Evolutionary conservation across 2,888 invertebrate species (phyloP).

Genomic region (Peribatodes rhomboidaria): DNA sequence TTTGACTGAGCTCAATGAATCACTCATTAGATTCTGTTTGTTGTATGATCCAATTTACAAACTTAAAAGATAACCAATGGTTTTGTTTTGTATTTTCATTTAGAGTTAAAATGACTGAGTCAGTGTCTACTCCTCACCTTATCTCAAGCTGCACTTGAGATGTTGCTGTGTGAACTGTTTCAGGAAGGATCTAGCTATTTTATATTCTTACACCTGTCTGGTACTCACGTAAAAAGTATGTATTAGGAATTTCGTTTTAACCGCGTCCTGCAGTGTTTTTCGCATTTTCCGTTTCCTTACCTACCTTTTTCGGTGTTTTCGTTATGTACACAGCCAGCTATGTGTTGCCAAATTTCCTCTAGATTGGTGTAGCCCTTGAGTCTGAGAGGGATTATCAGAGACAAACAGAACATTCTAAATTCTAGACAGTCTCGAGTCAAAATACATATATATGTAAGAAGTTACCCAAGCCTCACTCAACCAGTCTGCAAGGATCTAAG

Average conservation of each 20-base stretch:
- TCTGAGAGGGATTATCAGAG: no score
- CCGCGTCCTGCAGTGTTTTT: no score
- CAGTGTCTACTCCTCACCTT: conserved; percentile 14
- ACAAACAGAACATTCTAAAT: no score
- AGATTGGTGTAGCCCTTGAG: no score
- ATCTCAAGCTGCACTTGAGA: conserved; percentile 4
- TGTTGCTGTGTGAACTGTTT: background rate
- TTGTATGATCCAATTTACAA: conserved; percentile 36
- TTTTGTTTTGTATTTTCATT: conserved; percentile 42
- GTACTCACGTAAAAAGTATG: no score
- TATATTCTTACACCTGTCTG: background rate
- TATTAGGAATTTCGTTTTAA: no score
- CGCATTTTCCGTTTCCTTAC: no score
- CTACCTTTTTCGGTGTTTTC: no score
- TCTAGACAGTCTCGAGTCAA: no score
- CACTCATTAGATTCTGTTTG: conserved; percentile 35
- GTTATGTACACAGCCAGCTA: no score
- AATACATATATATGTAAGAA: background rate
- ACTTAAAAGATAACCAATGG: conserved; percentile 33
- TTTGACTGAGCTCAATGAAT: conserved; percentile 28
- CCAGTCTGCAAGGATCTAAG: conserved; percentile 14
- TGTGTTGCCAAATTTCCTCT: no score
- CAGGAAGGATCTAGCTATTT: background rate
- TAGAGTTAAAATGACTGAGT: conserved; percentile 22
- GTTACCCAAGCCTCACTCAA: background rate